Evolutionary conservation across 2,797 vertebrate genomes (phyloP).

Genomic region (Chrysocyon brachyurus): DNA sequence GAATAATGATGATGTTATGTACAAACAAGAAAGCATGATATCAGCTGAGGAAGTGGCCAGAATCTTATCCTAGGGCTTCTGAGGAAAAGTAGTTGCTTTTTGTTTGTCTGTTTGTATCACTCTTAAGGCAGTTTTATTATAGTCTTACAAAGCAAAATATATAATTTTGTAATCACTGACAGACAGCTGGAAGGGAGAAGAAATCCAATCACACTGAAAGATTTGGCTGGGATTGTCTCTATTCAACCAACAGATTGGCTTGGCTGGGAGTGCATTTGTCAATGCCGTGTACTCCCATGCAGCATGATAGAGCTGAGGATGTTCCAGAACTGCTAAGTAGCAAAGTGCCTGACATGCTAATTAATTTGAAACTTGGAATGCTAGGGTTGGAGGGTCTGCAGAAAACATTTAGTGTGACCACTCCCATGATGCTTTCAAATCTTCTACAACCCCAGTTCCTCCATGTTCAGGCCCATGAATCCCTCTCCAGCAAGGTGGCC

Average conservation of each 20-base stretch:
- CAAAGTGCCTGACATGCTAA: not conserved
- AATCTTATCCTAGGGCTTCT: not conserved
- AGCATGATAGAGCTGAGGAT: not conserved
- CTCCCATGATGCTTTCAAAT: not conserved
- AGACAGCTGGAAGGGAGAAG: conserved; percentile 68
- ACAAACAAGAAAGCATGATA: conserved; percentile 73
- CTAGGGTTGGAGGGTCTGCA: not conserved
- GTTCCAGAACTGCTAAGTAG: conserved; percentile 46
- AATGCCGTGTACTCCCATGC: not conserved
- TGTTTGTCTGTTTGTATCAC: not conserved
- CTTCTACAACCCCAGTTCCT: not conserved
- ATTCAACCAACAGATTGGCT: not conserved
- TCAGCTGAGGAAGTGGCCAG: conserved; percentile 21
- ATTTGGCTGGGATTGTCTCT: conserved; percentile 62
- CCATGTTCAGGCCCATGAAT: not conserved
- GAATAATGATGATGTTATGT: conserved; percentile 67
- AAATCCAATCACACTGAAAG: conserved; percentile 72
- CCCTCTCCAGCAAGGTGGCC: not conserved
- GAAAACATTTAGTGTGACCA: not conserved
- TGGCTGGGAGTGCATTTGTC: not conserved
- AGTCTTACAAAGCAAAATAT: conserved; percentile 61
- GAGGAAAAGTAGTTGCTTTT: conserved; percentile 37
- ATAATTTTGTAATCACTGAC: conserved; percentile 63
- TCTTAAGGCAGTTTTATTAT: conserved; percentile 58
- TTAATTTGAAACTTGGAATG: conserved; percentile 10